Percentiles rank a stretch among this genome's conserved stretches.
These are phyloP conservation scores for Theropithecus gelada DNA, from an alignment of 2,113 vertebrate species.

Conservation along the genomic window DNA sequence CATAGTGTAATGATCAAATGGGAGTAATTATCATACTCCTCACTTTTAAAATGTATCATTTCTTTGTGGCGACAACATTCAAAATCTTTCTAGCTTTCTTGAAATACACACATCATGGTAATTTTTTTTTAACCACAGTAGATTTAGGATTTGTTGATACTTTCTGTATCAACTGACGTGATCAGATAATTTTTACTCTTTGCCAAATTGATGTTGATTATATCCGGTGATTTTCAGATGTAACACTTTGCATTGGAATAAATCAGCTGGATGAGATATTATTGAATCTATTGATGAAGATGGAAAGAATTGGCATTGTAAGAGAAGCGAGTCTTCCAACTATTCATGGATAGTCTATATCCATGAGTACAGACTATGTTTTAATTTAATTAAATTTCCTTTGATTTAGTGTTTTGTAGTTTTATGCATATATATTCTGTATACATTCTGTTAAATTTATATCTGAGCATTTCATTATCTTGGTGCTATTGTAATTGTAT, in stretches of 20 bases:
- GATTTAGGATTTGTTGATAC: not conserved
- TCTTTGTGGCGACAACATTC: not conserved
- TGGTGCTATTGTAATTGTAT: not conserved
- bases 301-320: not conserved
- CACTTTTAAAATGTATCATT: not conserved
- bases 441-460: not conserved
- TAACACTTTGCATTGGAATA: not conserved
- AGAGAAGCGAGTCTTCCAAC: not conserved
- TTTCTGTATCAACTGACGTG: not conserved
- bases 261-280: not conserved
- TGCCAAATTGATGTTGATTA: not conserved
- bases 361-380: not conserved
- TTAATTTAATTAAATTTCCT: not conserved
- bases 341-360: no score
- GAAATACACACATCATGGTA: not conserved
- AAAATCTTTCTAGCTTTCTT: not conserved
- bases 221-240: not conserved
- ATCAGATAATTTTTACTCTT: not conserved
- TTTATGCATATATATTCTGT: not conserved
- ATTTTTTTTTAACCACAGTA: not conserved
- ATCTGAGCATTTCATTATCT: not conserved
- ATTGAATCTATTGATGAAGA: not conserved
- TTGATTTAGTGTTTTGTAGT: not conserved
- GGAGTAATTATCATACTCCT: not conserved
- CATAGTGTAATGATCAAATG: not conserved